Evolutionary conservation across 2,113 vertebrate species (phyloP).

Genomic region (Gallinago jamesoni): DNA sequence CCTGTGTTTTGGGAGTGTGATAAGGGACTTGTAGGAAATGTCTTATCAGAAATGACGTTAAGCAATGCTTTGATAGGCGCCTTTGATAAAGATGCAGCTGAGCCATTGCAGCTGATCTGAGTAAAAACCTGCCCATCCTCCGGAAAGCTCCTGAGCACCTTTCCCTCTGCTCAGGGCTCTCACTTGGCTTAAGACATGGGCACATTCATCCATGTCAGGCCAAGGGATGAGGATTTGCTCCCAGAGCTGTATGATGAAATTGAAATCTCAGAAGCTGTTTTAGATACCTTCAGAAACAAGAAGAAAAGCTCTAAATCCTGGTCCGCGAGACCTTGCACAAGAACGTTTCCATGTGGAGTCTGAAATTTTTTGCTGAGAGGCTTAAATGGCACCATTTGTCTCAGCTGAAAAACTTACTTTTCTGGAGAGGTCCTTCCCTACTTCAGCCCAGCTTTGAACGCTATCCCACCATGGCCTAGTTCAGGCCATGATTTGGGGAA

Average conservation of each 20-base stretch:
- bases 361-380: not conserved
- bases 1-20: not conserved
- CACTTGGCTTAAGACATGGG: fast-evolving
- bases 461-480: not conserved
- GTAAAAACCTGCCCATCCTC: not conserved
- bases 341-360: not conserved
- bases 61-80: not conserved
- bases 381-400: not conserved
- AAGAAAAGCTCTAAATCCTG: not conserved
- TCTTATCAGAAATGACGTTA: not conserved
- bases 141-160: not conserved
- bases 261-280: not conserved
- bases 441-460: not conserved
- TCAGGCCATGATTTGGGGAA: not conserved
- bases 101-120: fast-evolving
- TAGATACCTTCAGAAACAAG: not conserved
- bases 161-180: not conserved
- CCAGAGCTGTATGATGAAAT: not conserved
- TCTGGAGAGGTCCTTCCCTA: not conserved
- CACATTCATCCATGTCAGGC: no score
- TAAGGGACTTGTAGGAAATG: not conserved
- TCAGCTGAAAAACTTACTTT: not conserved
- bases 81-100: not conserved
- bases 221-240: not conserved
- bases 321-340: fast-evolving